phyloP scores from a whole-genome alignment of 23 tunicate species.

The Oikopleura dioica region DNA sequence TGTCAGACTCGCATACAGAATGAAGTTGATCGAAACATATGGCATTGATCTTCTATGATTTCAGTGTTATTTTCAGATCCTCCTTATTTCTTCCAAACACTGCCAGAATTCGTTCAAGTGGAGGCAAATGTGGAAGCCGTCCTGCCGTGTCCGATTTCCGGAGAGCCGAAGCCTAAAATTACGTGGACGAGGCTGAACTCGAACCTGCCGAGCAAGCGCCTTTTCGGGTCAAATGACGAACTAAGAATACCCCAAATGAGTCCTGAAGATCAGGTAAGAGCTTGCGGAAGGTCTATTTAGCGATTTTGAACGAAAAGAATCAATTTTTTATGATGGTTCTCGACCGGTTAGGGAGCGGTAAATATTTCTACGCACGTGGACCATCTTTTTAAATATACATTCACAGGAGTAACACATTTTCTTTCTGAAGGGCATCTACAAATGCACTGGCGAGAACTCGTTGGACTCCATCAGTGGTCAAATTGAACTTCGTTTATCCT shows the following conservation, averaged over 20 bases:
- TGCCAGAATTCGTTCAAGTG: not conserved
- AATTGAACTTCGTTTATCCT: not conserved
- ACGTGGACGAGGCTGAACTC: not conserved
- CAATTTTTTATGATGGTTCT: too few relatives aligned
- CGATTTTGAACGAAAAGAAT: too few relatives aligned
- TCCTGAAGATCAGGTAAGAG: not conserved
- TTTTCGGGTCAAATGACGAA: not conserved
- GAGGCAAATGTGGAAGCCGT: not conserved
- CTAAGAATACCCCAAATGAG: not conserved
- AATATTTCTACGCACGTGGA: too few relatives aligned
- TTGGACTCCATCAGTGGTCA: not conserved
- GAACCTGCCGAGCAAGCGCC: not conserved
- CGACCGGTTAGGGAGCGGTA: too few relatives aligned
- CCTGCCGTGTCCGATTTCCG: not conserved
- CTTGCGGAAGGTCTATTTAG: too few relatives aligned
- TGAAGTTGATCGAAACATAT: too few relatives aligned
- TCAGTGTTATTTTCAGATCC: not conserved
- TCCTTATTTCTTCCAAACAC: not conserved
- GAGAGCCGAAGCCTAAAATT: not conserved
- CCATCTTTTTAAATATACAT: too few relatives aligned
- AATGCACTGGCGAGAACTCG: not conserved
- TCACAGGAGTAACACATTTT: too few relatives aligned
- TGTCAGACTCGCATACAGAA: too few relatives aligned
- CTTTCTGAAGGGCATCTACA: not conserved
- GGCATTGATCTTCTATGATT: too few relatives aligned